Conservation (phyloP, 2,888 invertebrate species). For the Phytoseiulus persimilis region DNA sequence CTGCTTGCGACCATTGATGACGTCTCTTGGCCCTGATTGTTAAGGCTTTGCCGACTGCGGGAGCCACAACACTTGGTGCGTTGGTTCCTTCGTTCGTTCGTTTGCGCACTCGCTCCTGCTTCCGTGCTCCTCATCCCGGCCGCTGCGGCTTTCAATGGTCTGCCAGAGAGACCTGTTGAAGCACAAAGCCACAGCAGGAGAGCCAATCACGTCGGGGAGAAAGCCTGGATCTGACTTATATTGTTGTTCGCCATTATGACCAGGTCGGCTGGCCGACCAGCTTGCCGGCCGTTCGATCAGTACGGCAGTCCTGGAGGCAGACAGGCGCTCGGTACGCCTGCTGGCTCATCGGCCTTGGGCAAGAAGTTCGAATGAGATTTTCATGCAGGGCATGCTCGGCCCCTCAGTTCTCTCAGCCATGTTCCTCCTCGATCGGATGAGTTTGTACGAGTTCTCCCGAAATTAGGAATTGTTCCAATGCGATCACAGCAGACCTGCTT, state of each 20-base stretch:
- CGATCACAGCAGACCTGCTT: background rate
- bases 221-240: constrained; percentile 5
- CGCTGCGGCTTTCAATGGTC: background rate
- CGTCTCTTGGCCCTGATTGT: background rate
- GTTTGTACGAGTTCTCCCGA: background rate
- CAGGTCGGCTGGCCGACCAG: background rate
- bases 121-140: background rate
- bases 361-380: background rate
- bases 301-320: background rate
- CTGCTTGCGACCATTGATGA: background rate
- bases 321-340: background rate
- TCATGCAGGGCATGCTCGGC: background rate
- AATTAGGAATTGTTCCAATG: background rate
- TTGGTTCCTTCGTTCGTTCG: background rate
- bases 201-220: background rate
- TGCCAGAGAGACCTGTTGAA: background rate
- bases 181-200: background rate
- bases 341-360: background rate
- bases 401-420: background rate
- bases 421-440: background rate
- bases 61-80: background rate
- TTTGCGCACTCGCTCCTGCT: background rate
- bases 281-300: background rate
- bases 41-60: background rate
- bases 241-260: background rate